Base-by-base conservation (phyloP, 2,888 invertebrate species). In the Coenonympha glycerion region DNA sequence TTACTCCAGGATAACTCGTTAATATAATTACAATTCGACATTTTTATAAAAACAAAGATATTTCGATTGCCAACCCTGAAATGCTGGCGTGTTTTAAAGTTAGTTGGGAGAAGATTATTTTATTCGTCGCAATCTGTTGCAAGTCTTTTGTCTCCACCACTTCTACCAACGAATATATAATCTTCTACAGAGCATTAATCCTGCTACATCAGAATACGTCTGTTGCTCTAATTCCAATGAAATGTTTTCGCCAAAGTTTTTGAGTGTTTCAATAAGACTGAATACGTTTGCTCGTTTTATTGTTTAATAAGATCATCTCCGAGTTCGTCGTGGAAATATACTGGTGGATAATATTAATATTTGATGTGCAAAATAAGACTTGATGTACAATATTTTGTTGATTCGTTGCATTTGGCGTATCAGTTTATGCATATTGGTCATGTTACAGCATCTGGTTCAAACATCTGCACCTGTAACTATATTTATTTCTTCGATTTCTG, bases 51-150 rank as follows among this genome's bases (percentile, higher is more conserved):
- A 31, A 30, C 5, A 13, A 30, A 13, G 13, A 31, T 5, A 6
- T 4, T 34, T 18, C 16, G 5, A 11, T 1, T 22, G 13, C 9
- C 24, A 39, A 15, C 39, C 39, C 24, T 24, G n/a, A n/a, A 16
- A 4, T 39, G 3, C 22, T 36, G 9, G 28, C 42, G 53, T 53
- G 39, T 54, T 56, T 45, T 44, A 55, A 55, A 52, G 19, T 52
- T 55, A 21, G 36, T 36, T 8, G 45, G 40, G 37, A 39, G 45
- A 15, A 37, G 39, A 55, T 55, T 49, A 52, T 49, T 55, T 55
- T 50, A 52, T 52, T 39, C 30, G 26, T 39, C 30, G 47, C 42
- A 52, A 49, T 52, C 49, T 49, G 52, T 52, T 52, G 39, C 49
- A 16, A 49, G 42, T 46, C 19, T 34, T 31, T 36, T 44, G 37